These are phyloP conservation scores for Drosophila eohydei DNA, from an alignment of 2,888 invertebrate genomes.

Conservation along the genomic window DNA sequence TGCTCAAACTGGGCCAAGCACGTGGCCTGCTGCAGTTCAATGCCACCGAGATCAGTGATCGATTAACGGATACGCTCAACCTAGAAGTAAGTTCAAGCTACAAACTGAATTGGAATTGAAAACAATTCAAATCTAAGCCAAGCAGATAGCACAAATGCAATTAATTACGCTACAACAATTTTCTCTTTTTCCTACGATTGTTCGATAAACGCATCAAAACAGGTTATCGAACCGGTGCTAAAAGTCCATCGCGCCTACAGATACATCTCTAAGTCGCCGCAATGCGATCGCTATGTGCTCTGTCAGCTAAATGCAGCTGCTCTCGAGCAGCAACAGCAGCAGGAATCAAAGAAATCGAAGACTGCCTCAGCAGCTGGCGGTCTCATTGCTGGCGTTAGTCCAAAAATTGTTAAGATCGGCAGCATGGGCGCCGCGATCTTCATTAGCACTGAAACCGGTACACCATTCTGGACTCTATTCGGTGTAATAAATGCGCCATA, in stretches of 20 bases:
- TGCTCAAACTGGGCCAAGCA: conserved; percentile 89
- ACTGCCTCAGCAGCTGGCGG: conserved; percentile 79
- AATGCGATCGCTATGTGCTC: conserved; percentile 92
- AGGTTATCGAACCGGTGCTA: conserved; percentile 92
- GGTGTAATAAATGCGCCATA: conserved; percentile 90
- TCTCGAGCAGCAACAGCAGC: conserved; percentile 82
- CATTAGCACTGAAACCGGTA: conserved; percentile 90
- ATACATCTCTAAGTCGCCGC: conserved; percentile 89
- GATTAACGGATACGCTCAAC: conserved; percentile 92
- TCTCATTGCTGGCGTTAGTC: conserved; percentile 89
- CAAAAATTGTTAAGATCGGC: conserved; percentile 89
- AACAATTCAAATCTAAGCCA: conserved; percentile 23
- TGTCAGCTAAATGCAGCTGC: conserved; percentile 90
- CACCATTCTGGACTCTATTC: conserved; percentile 92
- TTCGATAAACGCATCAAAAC: conserved; percentile 42
- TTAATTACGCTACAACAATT: conserved; percentile 41
- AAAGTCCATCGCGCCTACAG: conserved; percentile 92
- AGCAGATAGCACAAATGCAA: conserved; percentile 65
- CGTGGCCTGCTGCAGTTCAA: conserved; percentile 89
- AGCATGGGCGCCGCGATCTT: conserved; percentile 92
- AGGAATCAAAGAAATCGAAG: conserved; percentile 77
- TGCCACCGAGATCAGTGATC: conserved; percentile 90
- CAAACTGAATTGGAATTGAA: not conserved
- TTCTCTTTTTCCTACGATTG: conserved; percentile 8
- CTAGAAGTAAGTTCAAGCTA: conserved; percentile 86